Percentiles rank a stretch among this genome's conserved stretches.
Evolutionary conservation across 2,797 vertebrate species (phyloP).

Genomic region (Bradypodion ventrale): DNA sequence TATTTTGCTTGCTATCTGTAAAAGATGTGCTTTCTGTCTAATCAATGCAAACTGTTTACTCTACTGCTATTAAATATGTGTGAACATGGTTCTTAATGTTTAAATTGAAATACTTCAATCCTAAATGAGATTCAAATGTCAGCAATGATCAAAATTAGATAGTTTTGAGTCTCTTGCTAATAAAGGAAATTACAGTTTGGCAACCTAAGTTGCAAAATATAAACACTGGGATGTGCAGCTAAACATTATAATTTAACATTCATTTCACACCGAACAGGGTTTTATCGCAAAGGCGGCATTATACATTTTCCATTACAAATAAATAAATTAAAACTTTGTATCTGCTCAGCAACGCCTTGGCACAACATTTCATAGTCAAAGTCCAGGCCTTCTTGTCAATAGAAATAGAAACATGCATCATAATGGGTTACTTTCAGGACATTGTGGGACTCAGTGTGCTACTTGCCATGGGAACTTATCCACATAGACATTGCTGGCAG

Average conservation of each 20-base stretch:
- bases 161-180: not conserved
- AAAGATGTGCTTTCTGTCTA: not conserved
- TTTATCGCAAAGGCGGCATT: not conserved
- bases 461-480: slow-evolving; percentile 6
- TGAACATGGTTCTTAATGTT: too few species aligned
- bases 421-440: slow-evolving; percentile 10
- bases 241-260: not conserved
- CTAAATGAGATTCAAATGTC: not conserved
- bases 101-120: not conserved
- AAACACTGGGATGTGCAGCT: not conserved
- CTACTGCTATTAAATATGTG: too few species aligned
- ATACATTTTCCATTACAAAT: not conserved
- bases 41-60: too few species aligned
- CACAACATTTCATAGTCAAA: not conserved
- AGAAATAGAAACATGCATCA: slow-evolving; percentile 4
- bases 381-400: not conserved
- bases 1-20: not conserved
- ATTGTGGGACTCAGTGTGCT: not conserved
- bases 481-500: slow-evolving; percentile 15
- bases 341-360: not conserved
- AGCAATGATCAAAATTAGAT: not conserved
- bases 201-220: not conserved
- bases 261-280: not conserved
- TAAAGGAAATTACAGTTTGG: not conserved
- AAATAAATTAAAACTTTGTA: not conserved